phyloP scores from a whole-genome alignment of 2,113 vertebrate species.

The Zapus hudsonius region DNA sequence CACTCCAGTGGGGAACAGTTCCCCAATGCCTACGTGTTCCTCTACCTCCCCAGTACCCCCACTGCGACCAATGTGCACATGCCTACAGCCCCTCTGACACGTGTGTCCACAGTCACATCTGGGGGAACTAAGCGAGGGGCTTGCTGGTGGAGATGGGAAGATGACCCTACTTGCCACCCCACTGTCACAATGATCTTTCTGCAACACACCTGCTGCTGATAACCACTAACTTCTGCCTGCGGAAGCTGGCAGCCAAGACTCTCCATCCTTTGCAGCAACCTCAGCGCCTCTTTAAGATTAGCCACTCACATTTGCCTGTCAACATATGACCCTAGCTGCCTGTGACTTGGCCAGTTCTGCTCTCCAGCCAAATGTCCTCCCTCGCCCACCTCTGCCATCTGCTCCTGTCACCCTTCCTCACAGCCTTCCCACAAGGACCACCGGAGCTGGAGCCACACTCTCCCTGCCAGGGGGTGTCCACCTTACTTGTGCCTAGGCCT shows the following conservation, averaged over 20 bases:
- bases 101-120: accelerated
- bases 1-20: accelerated
- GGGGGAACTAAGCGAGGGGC: too few species aligned
- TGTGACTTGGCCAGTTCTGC: not conserved
- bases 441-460: accelerated
- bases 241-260: not conserved
- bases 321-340: accelerated
- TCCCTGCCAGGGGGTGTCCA: not conserved
- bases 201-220: not conserved
- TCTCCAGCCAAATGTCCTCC: too few species aligned
- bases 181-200: not conserved
- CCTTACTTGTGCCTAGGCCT: accelerated
- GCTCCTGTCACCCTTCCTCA: not conserved
- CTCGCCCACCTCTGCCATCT: accelerated
- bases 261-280: not conserved
- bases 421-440: not conserved
- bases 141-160: accelerated
- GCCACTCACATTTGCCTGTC: not conserved
- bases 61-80: too few species aligned
- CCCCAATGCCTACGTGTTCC: too few species aligned
- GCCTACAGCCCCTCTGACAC: too few species aligned
- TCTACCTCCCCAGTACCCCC: too few species aligned
- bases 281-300: not conserved
- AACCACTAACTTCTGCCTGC: not conserved
- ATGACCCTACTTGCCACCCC: not conserved